phyloP scores from a whole-genome alignment of 2,888 invertebrate species.

The Drosophila helvetica region DNA sequence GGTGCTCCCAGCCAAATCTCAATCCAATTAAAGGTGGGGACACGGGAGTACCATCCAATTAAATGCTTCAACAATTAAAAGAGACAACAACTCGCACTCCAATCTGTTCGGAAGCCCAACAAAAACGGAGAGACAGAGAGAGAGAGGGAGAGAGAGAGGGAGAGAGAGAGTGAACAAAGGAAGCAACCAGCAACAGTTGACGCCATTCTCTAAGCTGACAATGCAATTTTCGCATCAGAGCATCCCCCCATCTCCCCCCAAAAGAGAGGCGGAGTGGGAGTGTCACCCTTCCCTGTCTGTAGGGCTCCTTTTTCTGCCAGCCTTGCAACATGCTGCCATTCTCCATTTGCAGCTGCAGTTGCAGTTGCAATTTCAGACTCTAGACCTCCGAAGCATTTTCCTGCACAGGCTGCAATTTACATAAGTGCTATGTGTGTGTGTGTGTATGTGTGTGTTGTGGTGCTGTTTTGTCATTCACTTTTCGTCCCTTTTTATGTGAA shows the following conservation, averaged over 20 bases:
- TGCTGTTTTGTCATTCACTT: conserved; percentile 38
- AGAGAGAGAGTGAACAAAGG: neutral
- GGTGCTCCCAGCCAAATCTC: conserved; percentile 50
- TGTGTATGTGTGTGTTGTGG: neutral
- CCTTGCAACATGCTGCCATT: conserved; percentile 8
- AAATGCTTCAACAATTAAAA: conserved; percentile 36
- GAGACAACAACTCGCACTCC: conserved; percentile 7
- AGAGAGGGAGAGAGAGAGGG: neutral
- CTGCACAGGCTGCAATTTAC: conserved; percentile 45
- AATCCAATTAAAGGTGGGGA: conserved; percentile 64
- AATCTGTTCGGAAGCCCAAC: conserved; percentile 50
- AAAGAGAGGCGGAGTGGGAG: neutral
- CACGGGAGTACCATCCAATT: conserved; percentile 26
- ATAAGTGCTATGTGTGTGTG: conserved; percentile 43
- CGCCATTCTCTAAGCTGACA: conserved; percentile 43
- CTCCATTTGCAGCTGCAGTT: conserved; percentile 38
- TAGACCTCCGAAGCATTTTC: conserved; percentile 7
- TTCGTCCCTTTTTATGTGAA: conserved; percentile 5
- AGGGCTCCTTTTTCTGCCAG: conserved; percentile 16
- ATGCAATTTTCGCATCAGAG: conserved; percentile 67
- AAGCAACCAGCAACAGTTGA: conserved; percentile 56
- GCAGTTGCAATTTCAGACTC: conserved; percentile 7
- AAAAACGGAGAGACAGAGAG: conserved; percentile 13
- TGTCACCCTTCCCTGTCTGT: conserved; percentile 13
- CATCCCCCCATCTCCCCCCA: neutral